Evolutionary conservation across 1,140 invertebrate species (phyloP).

Genomic region (Drosophila paulistorum): DNA sequence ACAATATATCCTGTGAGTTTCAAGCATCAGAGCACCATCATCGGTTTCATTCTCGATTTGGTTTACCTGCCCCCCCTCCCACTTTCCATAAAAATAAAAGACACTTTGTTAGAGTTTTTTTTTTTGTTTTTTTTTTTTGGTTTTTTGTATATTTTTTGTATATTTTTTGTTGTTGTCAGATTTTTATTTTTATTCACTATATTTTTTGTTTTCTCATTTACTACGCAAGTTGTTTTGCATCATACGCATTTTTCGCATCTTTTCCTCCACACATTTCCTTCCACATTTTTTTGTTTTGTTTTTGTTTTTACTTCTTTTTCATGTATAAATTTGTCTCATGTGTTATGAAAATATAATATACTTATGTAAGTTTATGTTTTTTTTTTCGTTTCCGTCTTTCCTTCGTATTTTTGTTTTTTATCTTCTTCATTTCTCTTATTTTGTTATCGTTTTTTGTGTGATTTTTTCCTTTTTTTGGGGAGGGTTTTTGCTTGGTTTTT

Average conservation of each 20-base stretch:
- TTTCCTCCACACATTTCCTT: neutral
- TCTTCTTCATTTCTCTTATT: neutral
- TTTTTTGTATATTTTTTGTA: constrained; percentile 69
- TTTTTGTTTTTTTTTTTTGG: constrained; percentile 52
- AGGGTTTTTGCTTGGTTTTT: neutral
- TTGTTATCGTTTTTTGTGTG: neutral
- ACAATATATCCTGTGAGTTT: neutral
- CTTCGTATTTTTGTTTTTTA: neutral
- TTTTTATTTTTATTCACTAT: constrained; percentile 80
- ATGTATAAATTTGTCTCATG: constrained; percentile 79
- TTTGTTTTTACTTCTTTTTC: constrained; percentile 41
- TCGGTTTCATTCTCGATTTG: neutral
- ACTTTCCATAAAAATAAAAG: constrained; percentile 50
- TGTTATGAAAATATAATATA: constrained; percentile 82
- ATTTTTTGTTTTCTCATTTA: constrained; percentile 69
- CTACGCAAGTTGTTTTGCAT: constrained; percentile 78
- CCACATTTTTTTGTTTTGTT: constrained; percentile 38
- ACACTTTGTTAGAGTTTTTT: constrained; percentile 52
- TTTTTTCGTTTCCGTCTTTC: constrained; percentile 12
- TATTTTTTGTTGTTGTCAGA: constrained; percentile 54
- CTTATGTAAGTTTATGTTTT: constrained; percentile 75
- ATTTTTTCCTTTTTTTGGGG: constrained; percentile 11
- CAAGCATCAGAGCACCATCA: neutral
- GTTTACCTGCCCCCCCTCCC: neutral
- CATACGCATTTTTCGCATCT: constrained; percentile 49